Evolutionary conservation across 30 jellyfish, hydroid and myxozoan species (phyloP).

Genomic region (Cassiopea xamachana): DNA sequence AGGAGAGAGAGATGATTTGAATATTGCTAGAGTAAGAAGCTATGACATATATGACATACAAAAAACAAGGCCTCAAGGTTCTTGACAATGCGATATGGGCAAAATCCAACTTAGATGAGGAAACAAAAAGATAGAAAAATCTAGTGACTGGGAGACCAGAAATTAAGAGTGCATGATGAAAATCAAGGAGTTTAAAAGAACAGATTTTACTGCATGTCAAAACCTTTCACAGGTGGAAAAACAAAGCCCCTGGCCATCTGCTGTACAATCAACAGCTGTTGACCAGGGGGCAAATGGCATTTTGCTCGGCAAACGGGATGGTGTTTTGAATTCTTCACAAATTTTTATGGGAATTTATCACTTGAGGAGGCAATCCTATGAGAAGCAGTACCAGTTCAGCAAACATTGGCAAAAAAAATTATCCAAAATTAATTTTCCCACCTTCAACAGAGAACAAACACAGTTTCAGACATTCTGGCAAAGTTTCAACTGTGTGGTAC

Average conservation of each 20-base stretch:
- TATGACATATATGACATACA: background rate
- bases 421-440: slow-evolving; percentile 48
- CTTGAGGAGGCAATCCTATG: too few species aligned
- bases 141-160: slow-evolving; percentile 1
- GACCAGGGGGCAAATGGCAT: background rate
- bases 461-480: slow-evolving; percentile 64
- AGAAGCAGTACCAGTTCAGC: too few species aligned
- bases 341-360: background rate
- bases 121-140: background rate
- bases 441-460: slow-evolving; percentile 55
- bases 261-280: background rate
- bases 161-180: background rate
- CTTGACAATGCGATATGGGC: background rate
- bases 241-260: background rate
- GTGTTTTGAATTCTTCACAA: background rate
- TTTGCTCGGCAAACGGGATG: background rate
- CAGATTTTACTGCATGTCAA: background rate
- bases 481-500: slow-evolving; percentile 69
- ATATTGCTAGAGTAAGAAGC: too few species aligned
- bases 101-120: background rate
- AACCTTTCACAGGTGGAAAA: background rate
- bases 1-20: too few species aligned
- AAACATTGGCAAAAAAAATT: slow-evolving; percentile 1
- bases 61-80: background rate
- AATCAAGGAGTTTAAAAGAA: background rate